These are phyloP conservation scores for Xylocopa sonorina DNA, from an alignment of 1,140 invertebrate species.

Conservation along the genomic window DNA sequence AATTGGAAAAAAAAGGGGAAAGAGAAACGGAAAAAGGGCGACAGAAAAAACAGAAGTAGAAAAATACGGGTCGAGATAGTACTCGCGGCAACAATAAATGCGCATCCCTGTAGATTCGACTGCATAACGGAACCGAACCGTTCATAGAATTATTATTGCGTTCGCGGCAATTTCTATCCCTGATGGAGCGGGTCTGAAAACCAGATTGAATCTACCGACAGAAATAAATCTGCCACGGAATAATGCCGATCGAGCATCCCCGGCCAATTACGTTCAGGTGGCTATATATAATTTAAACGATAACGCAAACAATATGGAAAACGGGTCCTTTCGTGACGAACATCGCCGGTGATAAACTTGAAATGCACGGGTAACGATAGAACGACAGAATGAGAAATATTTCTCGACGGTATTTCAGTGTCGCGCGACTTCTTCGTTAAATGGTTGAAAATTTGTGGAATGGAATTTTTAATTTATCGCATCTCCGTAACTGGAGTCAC, in stretches of 20 bases:
- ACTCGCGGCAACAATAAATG: slow-evolving; percentile 31
- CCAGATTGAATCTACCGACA: slow-evolving; percentile 44
- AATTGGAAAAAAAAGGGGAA: not conserved
- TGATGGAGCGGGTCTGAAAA: slow-evolving; percentile 34
- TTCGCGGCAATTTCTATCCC: slow-evolving; percentile 37
- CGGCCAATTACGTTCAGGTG: slow-evolving; percentile 26
- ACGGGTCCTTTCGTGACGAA: not conserved
- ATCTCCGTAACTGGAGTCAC: not conserved
- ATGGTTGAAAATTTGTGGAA: too few species aligned
- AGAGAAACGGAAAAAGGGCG: not conserved
- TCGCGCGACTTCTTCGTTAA: not conserved
- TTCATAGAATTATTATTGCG: slow-evolving; percentile 51
- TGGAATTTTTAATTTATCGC: too few species aligned
- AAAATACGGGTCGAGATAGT: slow-evolving; percentile 17
- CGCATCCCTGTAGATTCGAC: slow-evolving; percentile 22
- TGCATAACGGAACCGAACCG: slow-evolving; percentile 17
- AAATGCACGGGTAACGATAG: not conserved
- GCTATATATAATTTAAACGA: slow-evolving; percentile 31
- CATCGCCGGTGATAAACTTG: not conserved
- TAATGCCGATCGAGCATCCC: slow-evolving; percentile 20
- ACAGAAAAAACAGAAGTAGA: not conserved
- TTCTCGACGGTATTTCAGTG: not conserved
- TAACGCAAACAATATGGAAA: slow-evolving; percentile 4
- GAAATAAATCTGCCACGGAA: slow-evolving; percentile 41
- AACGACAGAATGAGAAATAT: not conserved